A percentile compares a stretch with the other conserved stretches of the same genome.
Evolutionary conservation across 2,797 vertebrate species (phyloP).

Genomic region (Philypnodon macrostomus): DNA sequence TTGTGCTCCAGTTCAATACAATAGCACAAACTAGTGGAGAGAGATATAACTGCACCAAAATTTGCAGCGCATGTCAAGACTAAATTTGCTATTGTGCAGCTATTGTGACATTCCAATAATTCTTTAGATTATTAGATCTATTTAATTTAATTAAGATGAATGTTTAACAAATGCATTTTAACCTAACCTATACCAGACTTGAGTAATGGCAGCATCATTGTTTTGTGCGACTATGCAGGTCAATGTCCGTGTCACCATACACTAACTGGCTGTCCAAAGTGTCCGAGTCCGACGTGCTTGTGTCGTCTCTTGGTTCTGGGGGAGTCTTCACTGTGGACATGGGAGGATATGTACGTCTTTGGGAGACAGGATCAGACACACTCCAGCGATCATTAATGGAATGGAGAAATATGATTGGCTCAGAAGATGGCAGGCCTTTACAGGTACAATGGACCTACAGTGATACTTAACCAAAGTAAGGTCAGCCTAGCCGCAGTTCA

Average conservation of each 20-base stretch:
- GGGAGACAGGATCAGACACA: slow-evolving; percentile 89
- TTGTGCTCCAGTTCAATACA: neutral
- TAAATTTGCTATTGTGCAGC: too few species aligned
- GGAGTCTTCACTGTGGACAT: slow-evolving; percentile 90
- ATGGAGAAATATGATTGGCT: slow-evolving; percentile 96
- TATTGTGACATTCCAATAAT: too few species aligned
- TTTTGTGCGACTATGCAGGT: slow-evolving; percentile 66
- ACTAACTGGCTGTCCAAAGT: slow-evolving; percentile 89
- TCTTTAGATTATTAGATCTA: too few species aligned
- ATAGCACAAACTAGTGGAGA: slow-evolving; percentile 16
- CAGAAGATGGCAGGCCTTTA: slow-evolving; percentile 81
- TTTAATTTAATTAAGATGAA: too few species aligned
- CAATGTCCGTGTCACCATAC: slow-evolving; percentile 84
- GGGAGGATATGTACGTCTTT: slow-evolving; percentile 88
- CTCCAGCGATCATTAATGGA: slow-evolving; percentile 90
- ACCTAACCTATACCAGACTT: neutral
- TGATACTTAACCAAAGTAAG: too few species aligned
- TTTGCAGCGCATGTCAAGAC: too few species aligned
- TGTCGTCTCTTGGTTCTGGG: slow-evolving; percentile 79
- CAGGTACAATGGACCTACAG: slow-evolving; percentile 76
- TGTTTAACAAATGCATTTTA: neutral
- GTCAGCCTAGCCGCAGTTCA: slow-evolving; percentile 19
- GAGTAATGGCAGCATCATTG: neutral
- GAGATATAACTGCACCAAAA: neutral
- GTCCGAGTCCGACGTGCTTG: slow-evolving; percentile 84